phyloP scores from a whole-genome alignment of 2,797 vertebrate genomes.

The Coilia nasus region DNA sequence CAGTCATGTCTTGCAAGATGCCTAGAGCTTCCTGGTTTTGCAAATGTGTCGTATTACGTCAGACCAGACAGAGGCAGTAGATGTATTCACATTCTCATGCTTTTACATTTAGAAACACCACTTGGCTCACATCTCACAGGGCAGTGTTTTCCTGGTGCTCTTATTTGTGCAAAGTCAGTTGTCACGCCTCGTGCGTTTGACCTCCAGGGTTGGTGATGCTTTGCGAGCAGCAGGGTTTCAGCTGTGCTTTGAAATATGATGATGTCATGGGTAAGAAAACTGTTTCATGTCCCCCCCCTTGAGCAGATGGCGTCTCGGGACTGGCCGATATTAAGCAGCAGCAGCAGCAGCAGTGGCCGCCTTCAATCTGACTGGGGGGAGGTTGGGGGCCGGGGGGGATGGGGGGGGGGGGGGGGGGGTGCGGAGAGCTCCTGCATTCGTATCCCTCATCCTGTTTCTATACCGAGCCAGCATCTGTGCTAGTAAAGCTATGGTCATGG shows the following conservation, averaged over 20 bases:
- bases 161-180: neutral
- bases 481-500: neutral
- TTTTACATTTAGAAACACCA: neutral
- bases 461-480: neutral
- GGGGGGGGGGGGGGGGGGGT: neutral
- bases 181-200: neutral
- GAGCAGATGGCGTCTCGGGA: constrained; percentile 14
- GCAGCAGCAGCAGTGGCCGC: constrained; percentile 9
- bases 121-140: neutral
- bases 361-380: neutral
- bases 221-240: neutral
- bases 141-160: neutral
- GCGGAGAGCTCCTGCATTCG: neutral
- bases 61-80: neutral
- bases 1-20: neutral
- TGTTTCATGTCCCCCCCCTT: neutral
- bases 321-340: constrained; percentile 22
- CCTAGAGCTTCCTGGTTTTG: neutral
- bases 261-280: constrained; percentile 1
- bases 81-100: neutral
- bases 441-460: neutral
- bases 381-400: neutral
- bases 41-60: neutral
- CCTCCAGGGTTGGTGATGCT: neutral
- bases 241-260: neutral